Evolutionary conservation across 2,888 invertebrate species (phyloP).

Genomic region (Ellobium chinense): DNA sequence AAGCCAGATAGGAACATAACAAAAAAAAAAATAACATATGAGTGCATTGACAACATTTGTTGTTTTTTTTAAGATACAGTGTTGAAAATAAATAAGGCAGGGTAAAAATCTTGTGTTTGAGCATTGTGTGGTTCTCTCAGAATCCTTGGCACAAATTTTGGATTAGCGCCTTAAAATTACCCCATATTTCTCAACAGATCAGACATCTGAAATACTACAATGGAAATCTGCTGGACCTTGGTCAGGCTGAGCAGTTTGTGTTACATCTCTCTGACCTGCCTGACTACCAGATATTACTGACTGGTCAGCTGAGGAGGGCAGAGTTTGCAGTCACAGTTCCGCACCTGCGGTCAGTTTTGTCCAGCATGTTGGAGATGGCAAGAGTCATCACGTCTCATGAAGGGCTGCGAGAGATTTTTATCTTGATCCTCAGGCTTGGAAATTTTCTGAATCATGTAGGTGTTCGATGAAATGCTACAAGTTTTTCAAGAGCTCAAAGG

Average conservation of each 20-base stretch:
- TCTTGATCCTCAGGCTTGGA: constrained; percentile 73
- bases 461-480: too few species aligned
- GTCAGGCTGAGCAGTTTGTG: constrained; percentile 80
- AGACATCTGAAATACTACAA: constrained; percentile 74
- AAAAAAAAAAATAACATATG: too few species aligned
- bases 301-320: constrained; percentile 79
- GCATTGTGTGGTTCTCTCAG: too few species aligned
- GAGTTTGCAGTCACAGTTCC: constrained; percentile 69
- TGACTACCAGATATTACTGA: constrained; percentile 76
- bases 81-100: too few species aligned
- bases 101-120: too few species aligned
- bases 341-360: constrained; percentile 60
- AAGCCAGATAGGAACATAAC: too few species aligned
- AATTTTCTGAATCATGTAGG: constrained; percentile 77
- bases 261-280: constrained; percentile 76
- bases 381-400: constrained; percentile 60
- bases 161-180: too few species aligned
- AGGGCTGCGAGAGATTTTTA: constrained; percentile 69
- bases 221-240: constrained; percentile 76
- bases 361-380: constrained; percentile 62
- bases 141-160: too few species aligned
- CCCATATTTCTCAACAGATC: too few species aligned
- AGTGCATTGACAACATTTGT: too few species aligned
- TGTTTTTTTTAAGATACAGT: too few species aligned
- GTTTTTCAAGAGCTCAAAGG: too few species aligned